phyloP scores from a whole-genome alignment of 2,113 vertebrate species.

The Zosterops pallidus region DNA sequence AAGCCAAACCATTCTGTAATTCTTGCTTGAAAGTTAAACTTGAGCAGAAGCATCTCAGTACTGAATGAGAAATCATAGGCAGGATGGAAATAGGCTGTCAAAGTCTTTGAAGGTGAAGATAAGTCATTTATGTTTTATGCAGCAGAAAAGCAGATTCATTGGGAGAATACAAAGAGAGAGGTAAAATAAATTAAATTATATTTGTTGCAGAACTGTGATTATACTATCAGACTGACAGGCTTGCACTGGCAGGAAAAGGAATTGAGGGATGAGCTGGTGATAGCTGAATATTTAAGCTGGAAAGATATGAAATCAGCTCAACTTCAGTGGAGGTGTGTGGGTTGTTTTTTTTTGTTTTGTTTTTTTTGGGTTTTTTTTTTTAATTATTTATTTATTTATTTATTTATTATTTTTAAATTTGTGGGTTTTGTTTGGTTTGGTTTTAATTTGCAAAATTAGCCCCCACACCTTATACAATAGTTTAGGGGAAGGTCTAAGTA shows the following conservation, averaged over 20 bases:
- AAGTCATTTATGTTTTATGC: slow-evolving; percentile 40
- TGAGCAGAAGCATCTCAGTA: not conserved
- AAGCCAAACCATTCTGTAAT: not conserved
- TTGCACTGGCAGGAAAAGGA: not conserved
- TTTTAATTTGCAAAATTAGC: not conserved
- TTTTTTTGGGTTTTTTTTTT: not conserved
- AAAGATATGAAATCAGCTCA: not conserved
- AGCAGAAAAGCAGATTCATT: not conserved
- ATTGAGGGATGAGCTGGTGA: not conserved
- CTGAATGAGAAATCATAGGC: not conserved
- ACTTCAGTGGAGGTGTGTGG: not conserved
- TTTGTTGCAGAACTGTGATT: slow-evolving; percentile 13
- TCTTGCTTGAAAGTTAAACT: not conserved
- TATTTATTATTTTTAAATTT: not conserved
- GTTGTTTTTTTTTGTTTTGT: too few relatives aligned
- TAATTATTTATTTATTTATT: not conserved
- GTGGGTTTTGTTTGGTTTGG: not conserved
- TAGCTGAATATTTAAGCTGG: not conserved
- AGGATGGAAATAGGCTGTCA: not conserved
- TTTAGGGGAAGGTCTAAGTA: not conserved
- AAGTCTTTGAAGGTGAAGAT: slow-evolving; percentile 32
- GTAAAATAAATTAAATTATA: not conserved
- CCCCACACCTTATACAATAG: not conserved
- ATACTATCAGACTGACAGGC: not conserved
- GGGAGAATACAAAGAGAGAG: not conserved